Conservation (phyloP, 2,797 vertebrate species). For the Limosa lapponica region DNA sequence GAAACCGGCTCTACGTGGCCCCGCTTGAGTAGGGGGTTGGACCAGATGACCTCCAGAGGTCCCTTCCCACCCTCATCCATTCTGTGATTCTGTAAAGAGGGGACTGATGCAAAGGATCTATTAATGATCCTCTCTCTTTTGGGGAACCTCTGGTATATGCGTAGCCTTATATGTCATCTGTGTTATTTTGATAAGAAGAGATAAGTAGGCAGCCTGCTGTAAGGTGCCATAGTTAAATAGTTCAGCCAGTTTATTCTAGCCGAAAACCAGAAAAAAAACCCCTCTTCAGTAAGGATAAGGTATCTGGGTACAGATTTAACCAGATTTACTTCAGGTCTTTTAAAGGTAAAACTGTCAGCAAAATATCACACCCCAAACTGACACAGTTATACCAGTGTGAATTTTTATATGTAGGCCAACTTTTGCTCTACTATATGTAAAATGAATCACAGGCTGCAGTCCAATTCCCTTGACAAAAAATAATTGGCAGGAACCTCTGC, state of each 20-base stretch:
- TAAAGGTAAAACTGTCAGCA: constrained; percentile 61
- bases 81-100: not conserved
- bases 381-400: constrained; percentile 57
- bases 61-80: not conserved
- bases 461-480: constrained; percentile 58
- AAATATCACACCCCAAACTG: constrained; percentile 61
- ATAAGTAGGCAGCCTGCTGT: not conserved
- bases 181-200: not conserved
- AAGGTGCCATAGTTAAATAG: not conserved
- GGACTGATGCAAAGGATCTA: not conserved
- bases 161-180: not conserved
- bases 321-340: constrained; percentile 37
- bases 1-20: not conserved
- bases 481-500: constrained; percentile 46
- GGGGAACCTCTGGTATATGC: not conserved
- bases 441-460: constrained; percentile 30
- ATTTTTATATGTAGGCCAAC: constrained; percentile 63
- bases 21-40: not conserved
- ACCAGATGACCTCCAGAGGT: not conserved
- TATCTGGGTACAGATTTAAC: not conserved
- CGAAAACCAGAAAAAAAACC: not conserved
- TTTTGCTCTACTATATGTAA: constrained; percentile 54
- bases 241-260: not conserved
- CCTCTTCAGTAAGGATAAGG: not conserved
- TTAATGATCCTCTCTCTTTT: not conserved